phyloP scores from a whole-genome alignment of 2,888 invertebrate species.

The Operophtera brumata region DNA sequence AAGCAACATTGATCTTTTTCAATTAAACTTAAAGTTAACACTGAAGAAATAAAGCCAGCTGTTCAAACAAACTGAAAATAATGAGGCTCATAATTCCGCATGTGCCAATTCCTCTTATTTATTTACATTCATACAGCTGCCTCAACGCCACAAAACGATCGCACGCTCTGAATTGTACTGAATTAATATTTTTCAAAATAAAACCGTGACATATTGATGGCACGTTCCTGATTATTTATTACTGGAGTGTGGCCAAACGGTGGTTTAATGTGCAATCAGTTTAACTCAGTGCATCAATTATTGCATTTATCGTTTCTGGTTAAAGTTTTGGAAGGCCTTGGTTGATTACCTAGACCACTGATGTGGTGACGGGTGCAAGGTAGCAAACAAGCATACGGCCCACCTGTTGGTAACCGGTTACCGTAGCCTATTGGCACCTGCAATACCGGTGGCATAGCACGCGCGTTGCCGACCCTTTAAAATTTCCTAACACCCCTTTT shows the following conservation, averaged over 20 bases:
- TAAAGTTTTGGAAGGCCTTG: no score
- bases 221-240: conserved; percentile 43
- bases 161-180: background rate
- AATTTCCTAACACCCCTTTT: no score
- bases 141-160: conserved; percentile 9
- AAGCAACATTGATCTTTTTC: no score
- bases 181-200: conserved; percentile 26
- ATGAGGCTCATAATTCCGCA: background rate
- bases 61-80: background rate
- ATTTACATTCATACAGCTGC: background rate
- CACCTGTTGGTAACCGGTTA: no score
- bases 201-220: conserved; percentile 39
- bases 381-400: no score
- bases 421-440: no score
- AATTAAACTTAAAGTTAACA: background rate
- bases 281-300: conserved; percentile 38
- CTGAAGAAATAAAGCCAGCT: background rate
- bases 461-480: no score
- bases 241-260: conserved; percentile 42
- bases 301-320: conserved; percentile 6
- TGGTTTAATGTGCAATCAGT: conserved; percentile 48
- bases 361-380: no score
- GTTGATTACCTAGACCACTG: no score
- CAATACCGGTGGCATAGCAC: no score
- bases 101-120: background rate